These are phyloP conservation scores for Nymphalis polychloros DNA, from an alignment of 2,888 invertebrate genomes.

Conservation along the genomic window DNA sequence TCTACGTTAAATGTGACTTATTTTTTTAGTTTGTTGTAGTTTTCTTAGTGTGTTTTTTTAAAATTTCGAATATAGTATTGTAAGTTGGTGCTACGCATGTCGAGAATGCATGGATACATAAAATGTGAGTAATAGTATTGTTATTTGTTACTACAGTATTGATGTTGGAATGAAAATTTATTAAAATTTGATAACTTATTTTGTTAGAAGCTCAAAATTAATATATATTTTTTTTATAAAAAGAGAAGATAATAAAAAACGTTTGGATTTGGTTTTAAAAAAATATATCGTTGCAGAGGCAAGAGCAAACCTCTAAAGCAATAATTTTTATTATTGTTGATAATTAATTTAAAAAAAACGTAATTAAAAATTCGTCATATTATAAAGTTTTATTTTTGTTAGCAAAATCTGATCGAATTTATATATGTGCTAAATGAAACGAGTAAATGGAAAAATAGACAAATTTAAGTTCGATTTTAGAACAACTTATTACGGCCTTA, in stretches of 20 bases:
- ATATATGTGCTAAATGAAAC: slow-evolving; percentile 25
- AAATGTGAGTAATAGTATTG: slow-evolving; percentile 14
- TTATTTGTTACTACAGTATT: neutral
- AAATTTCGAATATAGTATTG: slow-evolving; percentile 37
- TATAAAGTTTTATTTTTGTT: neutral
- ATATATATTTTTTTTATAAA: neutral
- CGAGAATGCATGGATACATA: slow-evolving; percentile 24
- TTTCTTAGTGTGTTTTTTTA: slow-evolving; percentile 3
- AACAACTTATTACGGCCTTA: slow-evolving; percentile 1
- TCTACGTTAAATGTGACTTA: slow-evolving; percentile 14
- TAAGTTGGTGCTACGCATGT: slow-evolving; percentile 56
- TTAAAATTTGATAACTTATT: neutral
- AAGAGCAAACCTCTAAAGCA: neutral
- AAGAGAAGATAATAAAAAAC: neutral
- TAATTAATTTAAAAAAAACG: neutral
- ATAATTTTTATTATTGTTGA: neutral
- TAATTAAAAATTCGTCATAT: neutral
- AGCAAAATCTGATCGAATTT: slow-evolving; percentile 25
- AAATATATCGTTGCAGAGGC: neutral
- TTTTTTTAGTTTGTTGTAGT: slow-evolving; percentile 6
- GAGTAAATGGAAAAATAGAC: slow-evolving; percentile 18
- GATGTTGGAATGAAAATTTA: neutral
- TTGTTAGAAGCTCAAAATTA: neutral
- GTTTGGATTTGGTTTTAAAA: neutral
- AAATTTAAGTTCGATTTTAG: slow-evolving; percentile 8